These are phyloP conservation scores for Parambassis ranga DNA, from an alignment of 2,797 vertebrate species.

Conservation along the genomic window DNA sequence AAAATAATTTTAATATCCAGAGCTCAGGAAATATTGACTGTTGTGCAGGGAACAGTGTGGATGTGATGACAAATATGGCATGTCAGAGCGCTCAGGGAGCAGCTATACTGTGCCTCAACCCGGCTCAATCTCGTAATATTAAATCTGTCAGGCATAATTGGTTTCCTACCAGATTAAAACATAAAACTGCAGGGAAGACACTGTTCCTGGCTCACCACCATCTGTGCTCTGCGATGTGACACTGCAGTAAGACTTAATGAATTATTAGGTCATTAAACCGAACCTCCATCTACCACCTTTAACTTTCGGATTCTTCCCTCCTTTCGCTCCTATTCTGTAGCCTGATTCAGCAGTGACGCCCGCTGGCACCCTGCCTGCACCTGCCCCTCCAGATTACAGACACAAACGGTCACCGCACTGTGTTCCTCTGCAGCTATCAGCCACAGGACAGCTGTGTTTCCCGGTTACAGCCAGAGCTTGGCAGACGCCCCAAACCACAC, in stretches of 20 bases:
- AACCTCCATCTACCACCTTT: slow-evolving; percentile 25
- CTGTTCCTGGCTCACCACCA: slow-evolving; percentile 68
- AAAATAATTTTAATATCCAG: slow-evolving; percentile 13
- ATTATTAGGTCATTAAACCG: slow-evolving; percentile 69
- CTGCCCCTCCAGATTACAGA: slow-evolving; percentile 18
- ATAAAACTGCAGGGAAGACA: slow-evolving; percentile 74
- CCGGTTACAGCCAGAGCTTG: slow-evolving; percentile 34
- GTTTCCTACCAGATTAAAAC: slow-evolving; percentile 77
- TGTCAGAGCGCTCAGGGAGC: slow-evolving; percentile 53
- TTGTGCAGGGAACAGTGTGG: slow-evolving; percentile 21
- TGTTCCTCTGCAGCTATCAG: slow-evolving; percentile 48
- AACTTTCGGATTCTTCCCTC: background rate
- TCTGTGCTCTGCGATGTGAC: slow-evolving; percentile 71
- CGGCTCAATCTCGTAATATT: slow-evolving; percentile 65
- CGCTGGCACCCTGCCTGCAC: background rate
- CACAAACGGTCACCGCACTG: slow-evolving; percentile 7
- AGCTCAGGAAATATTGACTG: slow-evolving; percentile 12
- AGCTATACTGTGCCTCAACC: slow-evolving; percentile 45
- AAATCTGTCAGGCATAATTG: slow-evolving; percentile 80
- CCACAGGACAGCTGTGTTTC: slow-evolving; percentile 58
- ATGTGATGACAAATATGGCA: slow-evolving; percentile 52
- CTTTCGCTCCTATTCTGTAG: background rate
- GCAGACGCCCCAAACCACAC: slow-evolving; percentile 28
- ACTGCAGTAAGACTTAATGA: slow-evolving; percentile 61
- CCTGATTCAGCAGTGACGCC: slow-evolving; percentile 22